Evolutionary conservation across 2,888 invertebrate genomes (phyloP), one percentile per base, ranked within the genome.

Genomic region (Nudaria mundana): DNA sequence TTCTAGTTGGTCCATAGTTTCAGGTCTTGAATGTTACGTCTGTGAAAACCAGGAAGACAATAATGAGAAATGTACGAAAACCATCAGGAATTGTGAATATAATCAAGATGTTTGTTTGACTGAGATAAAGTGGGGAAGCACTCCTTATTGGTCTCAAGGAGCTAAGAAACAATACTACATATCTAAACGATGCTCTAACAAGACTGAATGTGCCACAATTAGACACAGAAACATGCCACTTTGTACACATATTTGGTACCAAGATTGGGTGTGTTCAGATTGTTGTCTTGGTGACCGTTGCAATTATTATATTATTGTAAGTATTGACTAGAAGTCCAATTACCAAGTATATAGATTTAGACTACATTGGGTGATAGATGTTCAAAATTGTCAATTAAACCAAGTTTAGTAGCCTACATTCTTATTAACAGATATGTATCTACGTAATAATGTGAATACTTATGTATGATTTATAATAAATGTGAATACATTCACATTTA

Each of bases 231-330:
- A 92, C 62, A 95, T 94, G 94, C 91, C 91, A 5, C 90, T 93
- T 43, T 98, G 97, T 66, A 95, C 96, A 1, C 93, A 96, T 65
- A 95, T 97, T 60, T 96, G 96, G 97, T 98, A 98, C 69, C 94
- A 97, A 70, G 98, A 98, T 81, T 98, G 98, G 98, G 93, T 94
- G 52, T 98, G 98, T 81, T 94, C 96, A 0, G 97, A 98, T 75
- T 98, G 98, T 80, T 98, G 98, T 72, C 94, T 94, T 68, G 98
- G 98, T 33, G 98, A 98, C 78, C 91, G 96, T 37, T 98, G 98
- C 81, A 98, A 98, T 80, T 98, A 96, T 76, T 98, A 93, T 77
- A 93, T 97, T 33, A 96, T 98, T 73, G 98, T 98, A 89, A 95
- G 96, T 93, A 63, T 5, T n/a, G 6, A 3, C n/a, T 12, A 25